Evolutionary conservation across 2,113 vertebrate species (phyloP).

Genomic region (Etia nguti): DNA sequence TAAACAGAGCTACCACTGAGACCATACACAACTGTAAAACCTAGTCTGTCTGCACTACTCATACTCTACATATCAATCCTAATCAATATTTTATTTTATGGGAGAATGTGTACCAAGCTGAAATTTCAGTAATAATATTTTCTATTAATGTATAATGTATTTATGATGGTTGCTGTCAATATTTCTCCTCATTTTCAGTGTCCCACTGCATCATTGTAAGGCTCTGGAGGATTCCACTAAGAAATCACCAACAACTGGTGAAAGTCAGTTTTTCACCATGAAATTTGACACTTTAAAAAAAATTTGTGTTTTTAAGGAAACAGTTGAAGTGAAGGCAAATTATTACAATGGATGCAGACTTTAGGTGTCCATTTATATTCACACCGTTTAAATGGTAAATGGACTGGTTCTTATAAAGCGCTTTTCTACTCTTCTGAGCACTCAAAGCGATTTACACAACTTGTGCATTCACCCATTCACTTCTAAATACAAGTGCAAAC

Average conservation of each 20-base stretch:
- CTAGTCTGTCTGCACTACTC: neutral
- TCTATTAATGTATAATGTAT: slow-evolving; percentile 6
- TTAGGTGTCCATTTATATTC: neutral
- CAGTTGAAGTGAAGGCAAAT: neutral
- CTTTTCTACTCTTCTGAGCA: no score
- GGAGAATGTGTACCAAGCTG: neutral
- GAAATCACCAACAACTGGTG: neutral
- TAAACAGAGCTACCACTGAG: slow-evolving; percentile 32
- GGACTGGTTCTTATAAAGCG: no score
- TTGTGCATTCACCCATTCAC: no score
- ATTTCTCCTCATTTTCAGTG: neutral
- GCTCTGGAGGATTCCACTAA: neutral
- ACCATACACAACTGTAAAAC: slow-evolving; percentile 11
- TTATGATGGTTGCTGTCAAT: slow-evolving; percentile 5
- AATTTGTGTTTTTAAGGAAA: neutral
- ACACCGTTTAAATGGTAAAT: no score
- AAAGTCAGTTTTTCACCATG: neutral
- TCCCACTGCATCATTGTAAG: neutral
- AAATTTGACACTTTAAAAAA: neutral
- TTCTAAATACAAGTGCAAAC: no score
- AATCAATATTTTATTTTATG: slow-evolving; percentile 41
- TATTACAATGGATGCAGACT: neutral
- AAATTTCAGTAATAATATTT: neutral
- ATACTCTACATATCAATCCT: neutral
- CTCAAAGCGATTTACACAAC: no score